These are phyloP conservation scores for Holotrichia oblita DNA, from an alignment of 1,140 invertebrate genomes.

Conservation along the genomic window DNA sequence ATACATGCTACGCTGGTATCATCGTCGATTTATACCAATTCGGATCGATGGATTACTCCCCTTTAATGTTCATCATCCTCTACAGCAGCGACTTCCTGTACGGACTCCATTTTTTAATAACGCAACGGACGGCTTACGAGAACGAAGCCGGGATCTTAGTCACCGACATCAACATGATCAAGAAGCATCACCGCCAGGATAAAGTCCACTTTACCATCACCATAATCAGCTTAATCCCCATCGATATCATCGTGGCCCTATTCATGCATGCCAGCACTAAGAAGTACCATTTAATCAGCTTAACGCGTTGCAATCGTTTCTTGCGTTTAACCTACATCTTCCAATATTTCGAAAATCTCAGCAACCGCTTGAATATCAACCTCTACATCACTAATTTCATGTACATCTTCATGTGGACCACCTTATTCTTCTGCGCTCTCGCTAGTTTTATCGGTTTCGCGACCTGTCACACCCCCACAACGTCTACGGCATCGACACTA, in stretches of 20 bases:
- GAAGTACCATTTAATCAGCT: neutral
- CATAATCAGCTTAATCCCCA: constrained; percentile 18
- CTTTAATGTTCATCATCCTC: neutral
- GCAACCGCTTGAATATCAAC: constrained; percentile 8
- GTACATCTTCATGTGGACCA: constrained; percentile 35
- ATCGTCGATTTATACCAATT: constrained; percentile 25
- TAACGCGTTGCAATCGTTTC: neutral
- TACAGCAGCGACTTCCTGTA: constrained; percentile 8
- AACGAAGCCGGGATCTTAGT: constrained; percentile 23
- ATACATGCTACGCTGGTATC: constrained; percentile 7
- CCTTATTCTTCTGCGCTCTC: neutral
- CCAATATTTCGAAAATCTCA: constrained; percentile 22
- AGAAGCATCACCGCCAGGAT: neutral
- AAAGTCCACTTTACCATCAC: neutral
- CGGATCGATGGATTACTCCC: constrained; percentile 11
- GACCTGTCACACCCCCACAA: neutral
- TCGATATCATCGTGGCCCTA: neutral
- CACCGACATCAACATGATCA: constrained; percentile 23
- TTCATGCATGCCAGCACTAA: neutral
- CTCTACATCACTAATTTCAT: neutral
- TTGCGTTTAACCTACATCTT: constrained; percentile 37
- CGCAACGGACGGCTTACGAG: constrained; percentile 7
- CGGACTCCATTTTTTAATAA: neutral
- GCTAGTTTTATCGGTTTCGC: neutral
- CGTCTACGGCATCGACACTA: neutral